These are phyloP conservation scores for Bujurquina vittata DNA, from an alignment of 2,113 vertebrate species.

Conservation along the genomic window DNA sequence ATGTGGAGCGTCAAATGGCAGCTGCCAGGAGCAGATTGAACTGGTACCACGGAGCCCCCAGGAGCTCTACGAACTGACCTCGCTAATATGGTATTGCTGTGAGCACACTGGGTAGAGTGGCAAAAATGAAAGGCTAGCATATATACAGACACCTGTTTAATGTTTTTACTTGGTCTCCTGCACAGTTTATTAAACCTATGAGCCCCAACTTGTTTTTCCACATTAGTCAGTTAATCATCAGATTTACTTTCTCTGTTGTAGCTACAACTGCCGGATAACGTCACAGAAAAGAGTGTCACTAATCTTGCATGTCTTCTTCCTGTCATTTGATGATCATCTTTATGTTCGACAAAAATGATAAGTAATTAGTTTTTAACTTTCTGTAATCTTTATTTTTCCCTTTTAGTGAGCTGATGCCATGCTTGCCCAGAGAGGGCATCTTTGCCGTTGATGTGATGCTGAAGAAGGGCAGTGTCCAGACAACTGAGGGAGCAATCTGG, in stretches of 20 bases:
- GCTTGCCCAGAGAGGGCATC: constrained; percentile 97
- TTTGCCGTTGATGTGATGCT: constrained; percentile 98
- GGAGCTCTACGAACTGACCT: constrained; percentile 97
- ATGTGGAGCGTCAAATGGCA: constrained; percentile 96
- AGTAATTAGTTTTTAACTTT: background rate
- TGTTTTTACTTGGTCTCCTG: background rate
- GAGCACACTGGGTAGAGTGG: background rate
- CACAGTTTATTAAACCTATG: background rate
- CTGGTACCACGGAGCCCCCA: constrained; percentile 97
- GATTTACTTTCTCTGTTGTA: background rate
- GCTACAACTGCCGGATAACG: too few species aligned
- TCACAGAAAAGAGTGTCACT: background rate
- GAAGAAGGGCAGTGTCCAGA: constrained; percentile 97
- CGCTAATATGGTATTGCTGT: constrained; percentile 92
- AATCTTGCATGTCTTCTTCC: background rate
- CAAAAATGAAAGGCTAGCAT: background rate
- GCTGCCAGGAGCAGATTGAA: constrained; percentile 98
- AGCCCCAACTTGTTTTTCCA: background rate
- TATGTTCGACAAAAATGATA: too few species aligned
- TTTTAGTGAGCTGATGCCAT: constrained; percentile 96
- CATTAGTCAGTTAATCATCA: background rate
- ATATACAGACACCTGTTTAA: background rate
- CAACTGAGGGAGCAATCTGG: constrained; percentile 97
- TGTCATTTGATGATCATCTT: background rate
- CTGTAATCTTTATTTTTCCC: background rate